A percentile compares a stretch with the other conserved stretches of the same genome.
Evolutionary conservation across 2,888 invertebrate species (phyloP).

Genomic region (Cheilosia grossa): DNA sequence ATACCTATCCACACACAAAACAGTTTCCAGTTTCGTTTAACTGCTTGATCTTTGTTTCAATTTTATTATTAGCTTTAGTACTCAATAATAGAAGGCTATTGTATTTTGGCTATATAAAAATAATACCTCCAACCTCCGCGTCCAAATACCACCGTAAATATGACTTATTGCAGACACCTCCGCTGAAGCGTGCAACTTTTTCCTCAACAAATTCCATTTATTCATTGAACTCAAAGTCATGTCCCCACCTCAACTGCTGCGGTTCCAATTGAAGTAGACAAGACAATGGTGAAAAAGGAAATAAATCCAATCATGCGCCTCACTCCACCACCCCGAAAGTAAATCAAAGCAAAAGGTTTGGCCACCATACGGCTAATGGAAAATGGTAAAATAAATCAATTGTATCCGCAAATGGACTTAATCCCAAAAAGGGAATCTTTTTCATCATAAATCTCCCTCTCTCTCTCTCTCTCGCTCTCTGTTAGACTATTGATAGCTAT

Average conservation of each 20-base stretch:
- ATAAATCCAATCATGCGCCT: background rate
- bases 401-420: conserved; percentile 56
- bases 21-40: too few relatives aligned
- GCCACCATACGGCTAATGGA: conserved; percentile 41
- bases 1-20: too few relatives aligned
- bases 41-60: too few relatives aligned
- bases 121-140: too few relatives aligned
- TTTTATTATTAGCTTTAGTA: too few relatives aligned
- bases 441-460: conserved; percentile 17
- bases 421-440: conserved; percentile 44
- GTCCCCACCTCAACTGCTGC: background rate
- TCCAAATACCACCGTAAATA: too few relatives aligned
- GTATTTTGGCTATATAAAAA: too few relatives aligned
- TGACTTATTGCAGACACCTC: too few relatives aligned
- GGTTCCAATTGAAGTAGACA: conserved; percentile 1
- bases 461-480: conserved; percentile 41
- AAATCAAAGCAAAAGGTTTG: conserved; percentile 63
- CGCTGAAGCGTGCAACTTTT: background rate
- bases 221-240: conserved; percentile 39
- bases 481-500: conserved; percentile 15
- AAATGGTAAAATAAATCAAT: conserved; percentile 61
- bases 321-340: background rate
- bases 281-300: background rate
- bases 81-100: too few relatives aligned
- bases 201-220: conserved; percentile 43